Evolutionary conservation across 2,888 invertebrate genomes (phyloP), one percentile per base, ranked within the genome.

Genomic region (Panorpa germanica): DNA sequence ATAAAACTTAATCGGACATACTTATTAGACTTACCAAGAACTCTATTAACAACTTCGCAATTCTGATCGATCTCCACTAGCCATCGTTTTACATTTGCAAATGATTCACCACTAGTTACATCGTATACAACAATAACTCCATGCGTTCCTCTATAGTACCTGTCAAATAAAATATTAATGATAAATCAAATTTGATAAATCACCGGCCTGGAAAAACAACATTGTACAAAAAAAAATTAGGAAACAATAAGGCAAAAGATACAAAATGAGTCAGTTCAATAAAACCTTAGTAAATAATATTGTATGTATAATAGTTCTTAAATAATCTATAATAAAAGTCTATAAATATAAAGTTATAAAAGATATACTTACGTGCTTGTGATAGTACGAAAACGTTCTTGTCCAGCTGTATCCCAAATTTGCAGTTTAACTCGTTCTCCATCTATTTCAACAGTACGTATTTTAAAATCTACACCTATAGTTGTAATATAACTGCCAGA

Each of bases 51-150:
- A 46, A 90, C 85, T 65, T 98, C 96, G 72, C 98, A 98, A 64
- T 99, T 96, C 53, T 93, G 88, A 52, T 96, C 95, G 41, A 98
- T 99, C 63, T 98, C 98, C 52, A 93, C 90, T 31, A 99, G 64
- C 98, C 98, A 98, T 50, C 96, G 65, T 53, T 95, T 93, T 3
- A 99, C 96, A 57, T 98, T 99, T 37, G 93, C 93, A 60, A 99
- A 98, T 29, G 95, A 91, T 53, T 98, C 96, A 23, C 95, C 96
- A 55, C 85, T 93, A 37, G 88, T 90, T 29, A 98, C 96, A 66
- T 99, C 98, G 58, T 98, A 98, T 9, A 99, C 98, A 26, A 98
- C 93, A 48, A 99, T 91, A 37, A 99, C 98, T 36, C 98, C 98
- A 57, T 98, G 96, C 27, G 98, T 98, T 32, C 98, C 98, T 49